A percentile compares a stretch with the other conserved stretches of the same genome.
Conservation (phyloP, 2,888 invertebrate genomes). For the Mimas tiliae region DNA sequence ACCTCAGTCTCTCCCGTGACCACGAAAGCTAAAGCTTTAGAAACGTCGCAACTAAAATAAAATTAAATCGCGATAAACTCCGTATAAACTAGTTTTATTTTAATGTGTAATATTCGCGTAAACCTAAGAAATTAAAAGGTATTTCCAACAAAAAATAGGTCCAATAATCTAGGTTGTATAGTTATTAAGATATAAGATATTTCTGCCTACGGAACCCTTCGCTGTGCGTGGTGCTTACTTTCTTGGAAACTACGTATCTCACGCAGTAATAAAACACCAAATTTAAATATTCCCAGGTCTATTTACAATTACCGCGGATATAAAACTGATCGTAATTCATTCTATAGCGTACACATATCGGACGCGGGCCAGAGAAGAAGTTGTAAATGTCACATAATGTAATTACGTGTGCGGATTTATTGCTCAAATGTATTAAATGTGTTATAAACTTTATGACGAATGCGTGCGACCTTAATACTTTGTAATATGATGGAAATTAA, state of each 20-base stretch:
- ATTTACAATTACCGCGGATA: constrained; percentile 18
- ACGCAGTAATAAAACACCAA: background rate
- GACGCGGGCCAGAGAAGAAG: constrained; percentile 18
- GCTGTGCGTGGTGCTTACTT: too few relatives aligned
- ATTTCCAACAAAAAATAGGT: too few relatives aligned
- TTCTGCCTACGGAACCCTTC: too few relatives aligned
- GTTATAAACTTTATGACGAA: constrained; percentile 6
- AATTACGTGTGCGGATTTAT: constrained; percentile 24
- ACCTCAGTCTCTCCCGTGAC: too few relatives aligned
- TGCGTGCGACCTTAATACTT: constrained; percentile 11
- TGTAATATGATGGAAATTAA: background rate
- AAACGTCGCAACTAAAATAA: too few relatives aligned
- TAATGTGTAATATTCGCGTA: too few relatives aligned
- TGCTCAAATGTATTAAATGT: constrained; percentile 7
- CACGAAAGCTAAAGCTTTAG: too few relatives aligned
- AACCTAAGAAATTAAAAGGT: too few relatives aligned
- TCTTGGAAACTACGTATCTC: background rate
- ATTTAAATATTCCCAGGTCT: constrained; percentile 1
- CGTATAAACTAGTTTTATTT: too few relatives aligned
- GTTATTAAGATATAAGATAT: too few relatives aligned
- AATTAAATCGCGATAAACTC: too few relatives aligned
- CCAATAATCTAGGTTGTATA: too few relatives aligned
- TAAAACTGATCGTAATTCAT: constrained; percentile 8
- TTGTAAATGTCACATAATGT: constrained; percentile 25
- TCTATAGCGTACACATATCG: background rate